These are phyloP conservation scores for Scartelaos histophorus DNA, from an alignment of 2,113 vertebrate genomes.

Conservation along the genomic window DNA sequence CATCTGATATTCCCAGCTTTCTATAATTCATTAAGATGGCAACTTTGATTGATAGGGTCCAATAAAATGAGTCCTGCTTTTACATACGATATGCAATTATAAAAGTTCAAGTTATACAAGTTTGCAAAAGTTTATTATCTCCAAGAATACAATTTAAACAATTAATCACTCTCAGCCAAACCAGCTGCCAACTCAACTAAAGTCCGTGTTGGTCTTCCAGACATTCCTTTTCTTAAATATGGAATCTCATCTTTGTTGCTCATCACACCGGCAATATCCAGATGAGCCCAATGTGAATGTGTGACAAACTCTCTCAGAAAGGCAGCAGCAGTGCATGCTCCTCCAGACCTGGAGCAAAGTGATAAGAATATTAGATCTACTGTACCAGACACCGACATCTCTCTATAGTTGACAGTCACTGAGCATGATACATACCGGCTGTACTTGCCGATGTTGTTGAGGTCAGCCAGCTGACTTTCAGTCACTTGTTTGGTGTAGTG, in stretches of 20 bases:
- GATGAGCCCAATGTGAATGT: conserved; percentile 89
- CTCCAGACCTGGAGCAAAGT: conserved; percentile 81
- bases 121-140: neutral
- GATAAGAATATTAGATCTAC: neutral
- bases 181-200: conserved; percentile 85
- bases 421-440: conserved; percentile 78
- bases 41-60: neutral
- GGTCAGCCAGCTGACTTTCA: conserved; percentile 91
- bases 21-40: neutral
- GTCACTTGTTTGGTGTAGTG: conserved; percentile 93
- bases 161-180: conserved; percentile 71
- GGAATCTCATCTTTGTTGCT: conserved; percentile 92
- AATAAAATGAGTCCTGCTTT: too few relatives aligned
- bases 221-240: conserved; percentile 94
- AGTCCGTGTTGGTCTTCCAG: conserved; percentile 90
- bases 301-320: conserved; percentile 94
- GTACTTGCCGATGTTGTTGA: conserved; percentile 94
- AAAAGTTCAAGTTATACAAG: too few relatives aligned
- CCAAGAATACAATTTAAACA: neutral
- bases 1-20: too few relatives aligned
- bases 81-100: too few relatives aligned
- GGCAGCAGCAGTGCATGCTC: conserved; percentile 94
- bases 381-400: neutral
- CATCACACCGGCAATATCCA: conserved; percentile 98
- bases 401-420: neutral